Conservation (phyloP, 2,113 vertebrate genomes). For the Crotalus horridus region DNA sequence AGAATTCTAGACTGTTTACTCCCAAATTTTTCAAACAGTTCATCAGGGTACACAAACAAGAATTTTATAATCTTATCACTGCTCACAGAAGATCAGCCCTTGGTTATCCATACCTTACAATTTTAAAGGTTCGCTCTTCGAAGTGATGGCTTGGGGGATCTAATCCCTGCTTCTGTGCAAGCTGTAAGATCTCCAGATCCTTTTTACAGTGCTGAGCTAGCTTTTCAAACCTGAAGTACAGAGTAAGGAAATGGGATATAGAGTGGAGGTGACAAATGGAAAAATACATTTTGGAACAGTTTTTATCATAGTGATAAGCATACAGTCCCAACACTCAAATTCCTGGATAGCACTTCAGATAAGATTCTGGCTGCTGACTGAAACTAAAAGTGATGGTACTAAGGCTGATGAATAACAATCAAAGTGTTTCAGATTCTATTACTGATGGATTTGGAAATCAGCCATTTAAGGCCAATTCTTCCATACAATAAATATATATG, state of each 20-base stretch:
- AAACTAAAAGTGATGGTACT: neutral
- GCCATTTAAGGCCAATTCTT: neutral
- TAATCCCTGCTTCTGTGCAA: conserved; percentile 82
- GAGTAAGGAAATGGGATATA: neutral
- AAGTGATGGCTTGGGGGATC: conserved; percentile 93
- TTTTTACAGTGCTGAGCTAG: conserved; percentile 87
- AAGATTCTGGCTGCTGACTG: neutral
- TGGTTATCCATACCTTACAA: conserved; percentile 76
- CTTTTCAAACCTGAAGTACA: conserved; percentile 84
- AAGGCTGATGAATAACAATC: neutral
- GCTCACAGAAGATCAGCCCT: neutral
- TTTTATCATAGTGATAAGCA: neutral
- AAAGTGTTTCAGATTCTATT: neutral
- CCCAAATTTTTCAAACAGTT: neutral
- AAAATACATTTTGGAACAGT: neutral
- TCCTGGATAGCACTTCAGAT: neutral
- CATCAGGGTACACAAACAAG: neutral
- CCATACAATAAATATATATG: neutral
- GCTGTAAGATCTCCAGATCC: conserved; percentile 85
- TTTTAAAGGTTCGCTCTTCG: conserved; percentile 87
- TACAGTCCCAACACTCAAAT: neutral
- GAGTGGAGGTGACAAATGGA: neutral
- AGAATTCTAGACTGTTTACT: neutral
- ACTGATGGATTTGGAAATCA: neutral
- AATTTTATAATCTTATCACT: neutral